phyloP scores from a whole-genome alignment of 2,113 vertebrate species.

The Campylorhamphus procurvoides region DNA sequence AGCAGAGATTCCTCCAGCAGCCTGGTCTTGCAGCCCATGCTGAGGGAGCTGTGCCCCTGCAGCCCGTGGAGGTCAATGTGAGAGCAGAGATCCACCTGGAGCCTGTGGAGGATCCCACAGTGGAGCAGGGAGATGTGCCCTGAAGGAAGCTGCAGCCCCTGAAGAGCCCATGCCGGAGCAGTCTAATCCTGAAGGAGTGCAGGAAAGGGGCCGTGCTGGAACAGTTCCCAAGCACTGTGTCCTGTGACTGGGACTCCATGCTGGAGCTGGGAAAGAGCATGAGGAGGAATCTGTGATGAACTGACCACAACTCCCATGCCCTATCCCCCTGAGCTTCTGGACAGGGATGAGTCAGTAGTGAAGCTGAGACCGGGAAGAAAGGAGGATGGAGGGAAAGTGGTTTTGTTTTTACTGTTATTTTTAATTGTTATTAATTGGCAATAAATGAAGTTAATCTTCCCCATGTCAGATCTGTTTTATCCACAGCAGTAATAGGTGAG shows the following conservation, averaged over 20 bases:
- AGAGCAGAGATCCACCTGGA: not conserved
- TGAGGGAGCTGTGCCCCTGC: not conserved
- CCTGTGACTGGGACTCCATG: fast-evolving
- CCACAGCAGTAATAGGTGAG: fast-evolving
- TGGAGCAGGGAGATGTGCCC: not conserved
- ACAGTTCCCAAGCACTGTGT: not conserved
- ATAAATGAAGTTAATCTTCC: not conserved
- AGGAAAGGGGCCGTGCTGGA: not conserved
- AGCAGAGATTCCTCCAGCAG: not conserved
- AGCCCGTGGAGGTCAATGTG: fast-evolving
- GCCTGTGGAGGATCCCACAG: fast-evolving
- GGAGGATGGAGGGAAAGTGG: not conserved
- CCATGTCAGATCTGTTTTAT: not conserved
- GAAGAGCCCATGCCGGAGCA: not conserved
- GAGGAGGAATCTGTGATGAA: not conserved
- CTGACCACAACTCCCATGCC: not conserved
- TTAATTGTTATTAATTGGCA: not conserved
- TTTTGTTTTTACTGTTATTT: not conserved
- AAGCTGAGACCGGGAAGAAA: not conserved
- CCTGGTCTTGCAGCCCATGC: not conserved
- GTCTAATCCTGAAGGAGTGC: not conserved
- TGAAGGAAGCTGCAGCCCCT: fast-evolving
- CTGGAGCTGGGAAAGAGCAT: not conserved
- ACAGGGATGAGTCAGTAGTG: not conserved
- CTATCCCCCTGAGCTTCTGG: fast-evolving